Base-by-base conservation (phyloP, 37 sponge, comb jelly and placozoan genomes). In the Haliclona indistincta region DNA sequence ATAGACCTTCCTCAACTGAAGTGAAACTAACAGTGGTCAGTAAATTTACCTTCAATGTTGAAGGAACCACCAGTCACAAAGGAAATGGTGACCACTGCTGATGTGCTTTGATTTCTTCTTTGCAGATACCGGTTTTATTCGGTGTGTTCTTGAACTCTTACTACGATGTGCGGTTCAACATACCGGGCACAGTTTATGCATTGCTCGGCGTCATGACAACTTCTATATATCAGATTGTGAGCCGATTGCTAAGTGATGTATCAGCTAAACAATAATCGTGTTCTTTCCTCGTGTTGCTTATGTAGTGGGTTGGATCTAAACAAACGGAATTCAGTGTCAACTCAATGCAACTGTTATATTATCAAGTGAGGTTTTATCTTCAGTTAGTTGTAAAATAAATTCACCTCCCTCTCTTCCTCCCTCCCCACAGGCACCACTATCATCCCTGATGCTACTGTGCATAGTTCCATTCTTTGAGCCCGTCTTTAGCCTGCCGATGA, bases 301-400 rank as follows among this genome's bases (percentile, higher is more conserved):
- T 78, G 39, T 66, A 88, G 88, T 80, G 71, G 74, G 85, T 88
- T 36, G 85, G 93, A 4, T 79, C 81, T 11, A 87, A 88, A 39
- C 88, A 92, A 56, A 54, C 28, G 1, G 84, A 92, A 30, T 72
- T 92, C 36, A 36, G 63, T 6, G 93, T 88, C 74, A 92, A 88
- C 70, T 92, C 93, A 17, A 88, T 92, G 93, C 93, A 92, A 55
- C 81, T 92, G 44, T 77, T 92, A 3, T 88, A 88, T 63, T 92
- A 92, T 43, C 88, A 90, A 83, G 91, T 90, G 39, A 19, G 64
- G 25, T n/a, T n/a, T n/a, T n/a, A n/a, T n/a, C n/a, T n/a, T n/a
- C n/a, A n/a, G n/a, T n/a, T n/a, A 33, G 8, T 74, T 65, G 8
- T 4, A 5, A 52, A 15, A n/a, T 10, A 6, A 28, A 23, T 4